A percentile compares a stretch with the other conserved stretches of the same genome.
Conservation (phyloP, 2,888 invertebrate genomes). For the Pseudococcus longispinus region DNA sequence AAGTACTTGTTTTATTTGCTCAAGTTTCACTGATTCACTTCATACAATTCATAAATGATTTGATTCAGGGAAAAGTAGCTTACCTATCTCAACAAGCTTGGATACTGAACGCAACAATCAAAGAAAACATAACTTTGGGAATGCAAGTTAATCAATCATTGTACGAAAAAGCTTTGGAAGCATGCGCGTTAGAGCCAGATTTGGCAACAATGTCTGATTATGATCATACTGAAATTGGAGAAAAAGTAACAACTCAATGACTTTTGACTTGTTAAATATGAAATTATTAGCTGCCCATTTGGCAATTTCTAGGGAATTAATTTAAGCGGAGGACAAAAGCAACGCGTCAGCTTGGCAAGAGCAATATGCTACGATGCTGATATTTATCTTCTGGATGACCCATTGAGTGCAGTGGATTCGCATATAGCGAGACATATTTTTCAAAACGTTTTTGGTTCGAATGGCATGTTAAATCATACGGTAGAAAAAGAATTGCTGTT, state of each 20-base stretch:
- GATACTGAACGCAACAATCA: conserved; percentile 95
- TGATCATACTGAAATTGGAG: conserved; percentile 97
- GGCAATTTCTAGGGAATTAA: conserved; percentile 71
- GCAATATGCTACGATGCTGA: conserved; percentile 90
- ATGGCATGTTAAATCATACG: conserved; percentile 63
- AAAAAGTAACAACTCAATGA: conserved; percentile 68
- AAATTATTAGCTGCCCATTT: no score
- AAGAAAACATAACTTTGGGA: conserved; percentile 93
- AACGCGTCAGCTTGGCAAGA: conserved; percentile 87
- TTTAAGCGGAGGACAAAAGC: conserved; percentile 91
- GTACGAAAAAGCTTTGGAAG: conserved; percentile 83
- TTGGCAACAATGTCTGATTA: conserved; percentile 94
- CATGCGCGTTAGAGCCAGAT: conserved; percentile 90
- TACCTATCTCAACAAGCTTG: conserved; percentile 96
- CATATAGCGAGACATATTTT: conserved; percentile 73
- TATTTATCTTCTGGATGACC: conserved; percentile 93
- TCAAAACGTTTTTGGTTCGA: conserved; percentile 68
- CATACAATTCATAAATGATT: not conserved
- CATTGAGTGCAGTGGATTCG: conserved; percentile 74
- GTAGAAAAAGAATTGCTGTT: conserved; percentile 53
- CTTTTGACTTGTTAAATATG: no score
- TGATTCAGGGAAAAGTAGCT: conserved; percentile 68
- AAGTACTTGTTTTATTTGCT: conserved; percentile 62
- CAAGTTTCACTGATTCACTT: not conserved
- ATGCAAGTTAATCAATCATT: conserved; percentile 72